Base-by-base conservation (phyloP, 2,797 vertebrate species). In the Cuniculus paca region DNA sequence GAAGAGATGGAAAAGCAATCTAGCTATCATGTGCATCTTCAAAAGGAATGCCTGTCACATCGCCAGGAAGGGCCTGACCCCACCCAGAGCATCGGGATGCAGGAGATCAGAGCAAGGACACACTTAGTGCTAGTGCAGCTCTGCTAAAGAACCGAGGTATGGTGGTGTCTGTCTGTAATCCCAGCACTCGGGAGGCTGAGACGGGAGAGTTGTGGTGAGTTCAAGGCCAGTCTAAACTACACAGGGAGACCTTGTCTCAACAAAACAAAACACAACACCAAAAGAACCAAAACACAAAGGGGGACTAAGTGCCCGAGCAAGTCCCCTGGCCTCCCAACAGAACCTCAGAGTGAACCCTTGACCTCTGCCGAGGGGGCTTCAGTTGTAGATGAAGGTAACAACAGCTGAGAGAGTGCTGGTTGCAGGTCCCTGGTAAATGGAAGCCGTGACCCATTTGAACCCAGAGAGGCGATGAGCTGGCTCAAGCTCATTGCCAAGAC, bases 51-150 rank as follows among this genome's bases (percentile, higher is more conserved):
- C 84, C 16, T 39, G 11, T 26, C 6, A 17, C 17, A 31, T 16
- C 34, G 12, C n/a, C 8, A 6, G n/a, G 54, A 65, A 34, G 61
- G 65, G 56, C 12, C 61, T 61, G 63, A 61, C 26, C 14, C 20
- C n/a, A 20, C 3, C 0, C 0, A 3, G 39, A 31, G 45, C 31
- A 7, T 22, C 6, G 8, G 8, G 31, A 36, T 26, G 20, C 2
- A 56, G 74, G 63, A 82, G 70, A 80, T 79, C 74, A 28, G 1
- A 50, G 39, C 1, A 36, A 10, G 60, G 3, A n/a, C 61, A 28
- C 24, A 54, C 8, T 17, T 1, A 0, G 58, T 12, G 22, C 75
- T 7, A 39, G 20, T 22, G 2, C 6, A 8, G 1, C 9, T 58
- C n/a, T 2, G 6, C 39, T 26, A 3, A 1, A 28, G 42, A 22